phyloP scores from a whole-genome alignment of 2,797 vertebrate species.

The Onychomys leucogaster region DNA sequence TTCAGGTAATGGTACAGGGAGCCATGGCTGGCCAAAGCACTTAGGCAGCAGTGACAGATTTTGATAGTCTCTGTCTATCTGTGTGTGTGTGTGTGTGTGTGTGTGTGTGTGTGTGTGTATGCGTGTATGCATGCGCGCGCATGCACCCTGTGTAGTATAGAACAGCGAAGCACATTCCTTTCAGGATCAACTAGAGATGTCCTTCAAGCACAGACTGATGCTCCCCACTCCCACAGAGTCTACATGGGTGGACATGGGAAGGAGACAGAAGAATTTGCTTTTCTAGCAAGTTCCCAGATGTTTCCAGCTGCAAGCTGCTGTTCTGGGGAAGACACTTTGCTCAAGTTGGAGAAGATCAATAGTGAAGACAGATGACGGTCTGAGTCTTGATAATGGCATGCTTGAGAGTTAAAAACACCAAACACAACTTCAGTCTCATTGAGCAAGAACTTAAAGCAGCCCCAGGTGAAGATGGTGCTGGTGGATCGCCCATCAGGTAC shows the following conservation, averaged over 20 bases:
- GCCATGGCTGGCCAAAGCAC: conserved; percentile 36
- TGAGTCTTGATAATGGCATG: not conserved
- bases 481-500: not conserved
- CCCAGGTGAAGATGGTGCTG: not conserved
- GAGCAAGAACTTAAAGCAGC: not conserved
- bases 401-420: conserved; percentile 28
- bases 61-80: not conserved
- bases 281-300: not conserved
- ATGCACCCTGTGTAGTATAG: not conserved
- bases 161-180: not conserved
- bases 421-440: not conserved
- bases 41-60: conserved; percentile 46
- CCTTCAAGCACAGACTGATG: conserved; percentile 25
- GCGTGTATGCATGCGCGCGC: fast-evolving
- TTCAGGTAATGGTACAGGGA: conserved; percentile 65
- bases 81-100: not conserved
- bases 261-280: not conserved
- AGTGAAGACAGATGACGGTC: not conserved
- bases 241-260: not conserved
- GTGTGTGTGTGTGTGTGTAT: no score
- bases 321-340: not conserved
- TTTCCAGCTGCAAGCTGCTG: not conserved
- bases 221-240: not conserved
- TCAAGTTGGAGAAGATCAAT: not conserved
- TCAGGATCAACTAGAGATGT: not conserved